Evolutionary conservation across 1,140 invertebrate genomes (phyloP), one percentile per base, ranked within the genome.

Genomic region (Cecropterus lyciades): DNA sequence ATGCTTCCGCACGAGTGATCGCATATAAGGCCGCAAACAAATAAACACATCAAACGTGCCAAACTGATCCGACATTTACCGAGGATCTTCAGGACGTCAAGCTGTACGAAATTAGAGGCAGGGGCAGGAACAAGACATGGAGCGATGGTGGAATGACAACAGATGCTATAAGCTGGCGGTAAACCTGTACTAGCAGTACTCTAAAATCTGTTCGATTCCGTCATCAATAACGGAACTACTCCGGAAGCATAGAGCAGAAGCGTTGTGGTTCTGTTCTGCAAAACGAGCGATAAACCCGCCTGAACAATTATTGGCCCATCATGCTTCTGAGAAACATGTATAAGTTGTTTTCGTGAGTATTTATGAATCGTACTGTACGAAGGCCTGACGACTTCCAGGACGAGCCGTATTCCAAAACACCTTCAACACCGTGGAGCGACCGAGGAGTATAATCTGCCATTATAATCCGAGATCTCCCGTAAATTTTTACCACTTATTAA

Each of bases 301-400:
- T 73, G 45, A 73, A 69, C 60, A 78, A 73, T 16, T 70, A 67
- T 20, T 59, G 64, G 37, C 55, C 65, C 56, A 73, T 63, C 4
- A 20, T 67, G 10, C 53, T 69, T 46, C 56, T 72, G 53, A 69
- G 66, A 55, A 57, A 70, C 13, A 57, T 75, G n/a, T 67, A 72
- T 45, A 75, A 75, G 67, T 16, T 75, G 65, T 72, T 72, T 42
- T 67, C 57, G 14, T 37, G 73, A 27, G 72, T 71, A 0, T 46
- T 75, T 15, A 72, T 24, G 5, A 52, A 30, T 6, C 49, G 49
- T 33, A 30, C 14, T n/a, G 24, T 2, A 13, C 49, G 49, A 45
- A 66, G 52, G 17, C 56, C 70, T 6, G 65, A 74, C 15, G 64
- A 73, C 9, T 70, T 68, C 37, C 67, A 77, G 53, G 70, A 63